These are phyloP conservation scores for Onthophagus taurus DNA, from an alignment of 1,140 invertebrate genomes.

Conservation along the genomic window DNA sequence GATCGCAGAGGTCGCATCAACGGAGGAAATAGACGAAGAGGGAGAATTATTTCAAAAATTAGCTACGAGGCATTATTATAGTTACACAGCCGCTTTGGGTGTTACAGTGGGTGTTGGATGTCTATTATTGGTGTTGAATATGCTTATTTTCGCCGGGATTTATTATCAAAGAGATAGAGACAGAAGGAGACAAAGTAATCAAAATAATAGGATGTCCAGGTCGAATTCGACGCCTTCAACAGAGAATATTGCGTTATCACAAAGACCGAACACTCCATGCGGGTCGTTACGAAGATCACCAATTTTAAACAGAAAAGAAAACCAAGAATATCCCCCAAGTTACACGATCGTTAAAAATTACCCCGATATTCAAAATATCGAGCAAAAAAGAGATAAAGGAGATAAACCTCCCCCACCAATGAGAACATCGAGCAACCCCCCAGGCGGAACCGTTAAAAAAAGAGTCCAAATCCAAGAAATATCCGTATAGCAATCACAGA, in stretches of 20 bases:
- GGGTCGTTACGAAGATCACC: slow-evolving; percentile 28
- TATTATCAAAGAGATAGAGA: slow-evolving; percentile 69
- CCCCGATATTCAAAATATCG: slow-evolving; percentile 15
- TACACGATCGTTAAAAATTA: slow-evolving; percentile 38
- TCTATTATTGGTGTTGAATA: slow-evolving; percentile 74
- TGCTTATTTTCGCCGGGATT: slow-evolving; percentile 79
- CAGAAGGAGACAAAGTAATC: slow-evolving; percentile 33
- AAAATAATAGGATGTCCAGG: slow-evolving; percentile 7
- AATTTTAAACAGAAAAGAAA: slow-evolving; percentile 23
- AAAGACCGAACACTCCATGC: slow-evolving; percentile 27
- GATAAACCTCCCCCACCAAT: slow-evolving; percentile 33
- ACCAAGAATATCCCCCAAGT: slow-evolving; percentile 40
- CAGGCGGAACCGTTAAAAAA: slow-evolving; percentile 47
- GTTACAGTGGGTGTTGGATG: slow-evolving; percentile 85
- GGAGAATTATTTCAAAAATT: slow-evolving; percentile 43
- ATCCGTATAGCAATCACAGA: slow-evolving; percentile 46
- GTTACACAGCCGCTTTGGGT: slow-evolving; percentile 71
- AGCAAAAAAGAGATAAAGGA: slow-evolving; percentile 20
- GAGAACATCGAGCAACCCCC: slow-evolving; percentile 35
- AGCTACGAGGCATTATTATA: slow-evolving; percentile 49
- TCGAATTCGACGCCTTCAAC: slow-evolving; percentile 26
- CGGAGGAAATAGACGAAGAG: slow-evolving; percentile 39
- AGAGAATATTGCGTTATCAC: slow-evolving; percentile 40
- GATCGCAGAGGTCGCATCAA: slow-evolving; percentile 28
- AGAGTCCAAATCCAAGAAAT: slow-evolving; percentile 58